Percentiles rank a stretch among this genome's conserved stretches.
These are phyloP conservation scores for Ceriagrion tenellum DNA, from an alignment of 2,888 invertebrate species.

Conservation along the genomic window DNA sequence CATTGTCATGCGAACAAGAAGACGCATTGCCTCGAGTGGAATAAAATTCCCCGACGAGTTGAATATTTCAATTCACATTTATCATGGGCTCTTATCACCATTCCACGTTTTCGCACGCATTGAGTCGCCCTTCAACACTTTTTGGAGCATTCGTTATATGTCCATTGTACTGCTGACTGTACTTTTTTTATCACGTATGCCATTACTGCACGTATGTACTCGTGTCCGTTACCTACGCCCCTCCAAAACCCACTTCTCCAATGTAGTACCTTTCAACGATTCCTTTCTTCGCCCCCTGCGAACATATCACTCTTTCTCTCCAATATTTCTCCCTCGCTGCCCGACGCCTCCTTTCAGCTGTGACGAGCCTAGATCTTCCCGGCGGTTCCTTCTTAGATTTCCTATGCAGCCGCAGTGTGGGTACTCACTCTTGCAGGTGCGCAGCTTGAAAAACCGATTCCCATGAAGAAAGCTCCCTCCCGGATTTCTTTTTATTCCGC, in stretches of 20 bases:
- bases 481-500: not conserved
- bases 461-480: not conserved
- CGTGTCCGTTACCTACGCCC: not conserved
- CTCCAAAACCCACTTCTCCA: not conserved
- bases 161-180: not conserved
- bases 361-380: not conserved
- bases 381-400: not conserved
- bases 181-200: not conserved
- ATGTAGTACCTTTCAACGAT: not conserved
- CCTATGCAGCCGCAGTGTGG: not conserved
- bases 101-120: not conserved
- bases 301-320: not conserved
- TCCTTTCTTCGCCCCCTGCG: not conserved
- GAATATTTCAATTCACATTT: slow-evolving; percentile 4
- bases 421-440: not conserved
- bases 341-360: not conserved
- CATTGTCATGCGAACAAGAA: slow-evolving; percentile 17
- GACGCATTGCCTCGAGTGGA: not conserved
- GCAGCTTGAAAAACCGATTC: not conserved
- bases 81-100: not conserved
- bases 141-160: not conserved
- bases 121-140: not conserved
- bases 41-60: not conserved
- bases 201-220: not conserved
- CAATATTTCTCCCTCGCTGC: not conserved